Evolutionary conservation across 2,113 vertebrate genomes (phyloP).

Genomic region (Enhydra lutris): DNA sequence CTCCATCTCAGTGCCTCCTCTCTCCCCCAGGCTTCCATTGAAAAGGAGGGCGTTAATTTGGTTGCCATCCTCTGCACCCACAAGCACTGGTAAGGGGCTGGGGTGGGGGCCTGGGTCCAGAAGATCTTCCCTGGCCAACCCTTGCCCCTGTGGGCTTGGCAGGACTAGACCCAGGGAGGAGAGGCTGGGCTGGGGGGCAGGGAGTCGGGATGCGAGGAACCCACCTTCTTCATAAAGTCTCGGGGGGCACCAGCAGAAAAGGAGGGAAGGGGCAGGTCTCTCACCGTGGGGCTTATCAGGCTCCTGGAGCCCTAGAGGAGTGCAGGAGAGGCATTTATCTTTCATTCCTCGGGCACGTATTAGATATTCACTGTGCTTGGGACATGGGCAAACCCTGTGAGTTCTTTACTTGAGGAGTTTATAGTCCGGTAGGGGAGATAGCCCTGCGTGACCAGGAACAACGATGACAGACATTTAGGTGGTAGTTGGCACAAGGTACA

Average conservation of each 20-base stretch:
- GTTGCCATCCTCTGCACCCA: conserved; percentile 97
- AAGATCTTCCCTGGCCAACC: not conserved
- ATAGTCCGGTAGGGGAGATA: not conserved
- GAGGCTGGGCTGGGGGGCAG: not conserved
- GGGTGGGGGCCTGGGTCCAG: not conserved
- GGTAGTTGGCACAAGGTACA: not conserved
- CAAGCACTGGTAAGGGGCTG: conserved; percentile 94
- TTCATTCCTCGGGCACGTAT: not conserved
- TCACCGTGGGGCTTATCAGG: too few species aligned
- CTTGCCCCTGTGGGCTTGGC: not conserved
- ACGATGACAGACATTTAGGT: not conserved
- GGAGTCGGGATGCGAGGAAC: not conserved
- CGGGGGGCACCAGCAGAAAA: not conserved
- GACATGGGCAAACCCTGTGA: not conserved
- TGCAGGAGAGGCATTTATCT: not conserved
- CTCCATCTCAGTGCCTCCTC: not conserved
- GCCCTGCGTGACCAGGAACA: not conserved
- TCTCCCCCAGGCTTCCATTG: conserved; percentile 86
- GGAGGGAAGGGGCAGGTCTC: fast-evolving
- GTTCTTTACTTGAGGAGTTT: not conserved
- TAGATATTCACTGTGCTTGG: not conserved
- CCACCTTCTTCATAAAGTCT: not conserved
- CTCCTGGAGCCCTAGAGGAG: not conserved
- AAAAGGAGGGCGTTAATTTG: conserved; percentile 90
- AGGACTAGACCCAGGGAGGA: not conserved